Conservation (phyloP, 2,888 invertebrate species). For the Phyto melanocephala region DNA sequence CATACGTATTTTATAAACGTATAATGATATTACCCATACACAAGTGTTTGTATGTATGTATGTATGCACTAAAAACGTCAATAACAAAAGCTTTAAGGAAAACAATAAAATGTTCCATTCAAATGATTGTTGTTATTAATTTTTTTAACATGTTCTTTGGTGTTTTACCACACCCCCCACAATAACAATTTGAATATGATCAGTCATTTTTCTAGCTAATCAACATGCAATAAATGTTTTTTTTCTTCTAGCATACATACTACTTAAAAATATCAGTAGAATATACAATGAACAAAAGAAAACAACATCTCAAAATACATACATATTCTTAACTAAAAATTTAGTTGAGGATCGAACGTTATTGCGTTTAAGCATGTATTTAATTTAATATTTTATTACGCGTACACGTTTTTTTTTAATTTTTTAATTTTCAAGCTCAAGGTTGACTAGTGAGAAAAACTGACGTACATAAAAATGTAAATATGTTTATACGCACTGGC, state of each 20-base stretch:
- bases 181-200: neutral
- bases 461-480: neutral
- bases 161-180: neutral
- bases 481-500: neutral
- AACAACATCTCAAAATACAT: neutral
- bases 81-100: slow-evolving; percentile 14
- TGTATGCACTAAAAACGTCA: slow-evolving; percentile 12
- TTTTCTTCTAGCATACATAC: too few relatives aligned
- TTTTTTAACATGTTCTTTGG: slow-evolving; percentile 7
- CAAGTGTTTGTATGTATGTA: neutral
- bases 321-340: neutral
- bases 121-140: too few relatives aligned
- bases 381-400: neutral
- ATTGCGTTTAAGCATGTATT: neutral
- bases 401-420: slow-evolving; percentile 17
- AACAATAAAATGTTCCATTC: neutral
- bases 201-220: neutral
- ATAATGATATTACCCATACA: neutral
- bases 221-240: neutral
- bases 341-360: neutral
- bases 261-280: neutral
- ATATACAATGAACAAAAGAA: neutral
- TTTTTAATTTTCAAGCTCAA: slow-evolving; percentile 10
- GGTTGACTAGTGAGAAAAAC: neutral
- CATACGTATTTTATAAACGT: neutral